Base-by-base conservation (phyloP, 2,113 vertebrate genomes). In the Salvelinus namaycush region DNA sequence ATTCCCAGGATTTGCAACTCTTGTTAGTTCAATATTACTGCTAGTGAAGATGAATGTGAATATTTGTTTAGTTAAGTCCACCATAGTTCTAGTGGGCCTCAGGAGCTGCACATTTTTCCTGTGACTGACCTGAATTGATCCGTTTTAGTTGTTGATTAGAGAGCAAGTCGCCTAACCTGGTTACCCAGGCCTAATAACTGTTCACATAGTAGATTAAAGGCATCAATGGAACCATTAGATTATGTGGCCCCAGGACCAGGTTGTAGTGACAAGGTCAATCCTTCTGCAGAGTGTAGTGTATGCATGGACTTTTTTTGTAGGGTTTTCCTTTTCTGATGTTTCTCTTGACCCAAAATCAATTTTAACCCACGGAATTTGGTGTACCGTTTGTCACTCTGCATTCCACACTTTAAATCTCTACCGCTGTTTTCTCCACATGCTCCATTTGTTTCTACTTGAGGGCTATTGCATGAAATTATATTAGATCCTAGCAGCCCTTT, bases 181-280 rank as follows among this genome's bases (percentile, higher is more conserved):
- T 62, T 20, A 2, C 39, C 64, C 26, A 20, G 34, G 11, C 16
- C 16, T 64, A 75, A 68, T 79, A 72, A 72, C 62, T 79, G 29
- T 29, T 71, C 18, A n/a, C 1, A 11, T 24, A 22, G 59, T 62
- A 62, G n/a, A 22, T 24, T 54, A 70, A 49, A 68, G 44, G 27
- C 14, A 22, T 39, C 34, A 66, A 22, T 48, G n/a, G n/a, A 48
- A 70, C n/a, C 39, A 44, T 22, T 12, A 5, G 34, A 49, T 48
- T 39, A n/a, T 49, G 18, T 70, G 39, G 39, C 59, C n/a, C 59
- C 59, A 62, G n/a, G 59, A 62, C 5, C 2, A 22, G 59, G 59
- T 62, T 62, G 16, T 18, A 54, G 3, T 62, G 59, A 62, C 2
- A 51, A 54, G 59, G 5, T 62, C 59, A 22, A 62, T 8, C 59